Percentiles rank a stretch among this genome's conserved stretches.
Evolutionary conservation across 2,888 invertebrate genomes (phyloP).

Genomic region (Xestia rhomboidea): DNA sequence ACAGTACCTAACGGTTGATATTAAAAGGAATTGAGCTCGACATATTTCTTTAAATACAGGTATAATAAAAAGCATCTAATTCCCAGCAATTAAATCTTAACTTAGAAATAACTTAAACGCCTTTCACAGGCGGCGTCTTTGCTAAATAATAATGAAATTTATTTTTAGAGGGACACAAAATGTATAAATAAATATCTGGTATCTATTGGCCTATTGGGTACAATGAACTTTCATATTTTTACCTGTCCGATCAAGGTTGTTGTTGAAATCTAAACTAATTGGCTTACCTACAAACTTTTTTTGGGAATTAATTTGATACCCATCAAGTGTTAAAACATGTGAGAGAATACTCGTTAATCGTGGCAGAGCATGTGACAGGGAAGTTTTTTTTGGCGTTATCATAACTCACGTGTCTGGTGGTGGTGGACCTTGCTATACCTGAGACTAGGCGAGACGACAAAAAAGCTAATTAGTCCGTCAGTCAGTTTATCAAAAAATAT

Average conservation of each 20-base stretch:
- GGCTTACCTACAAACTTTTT: not conserved
- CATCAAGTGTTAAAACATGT: not conserved
- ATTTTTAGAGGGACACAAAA: not conserved
- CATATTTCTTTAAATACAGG: not conserved
- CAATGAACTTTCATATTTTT: not conserved
- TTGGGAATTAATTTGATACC: not conserved
- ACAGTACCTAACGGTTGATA: not conserved
- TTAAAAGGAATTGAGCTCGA: not conserved
- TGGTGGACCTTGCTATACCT: not conserved
- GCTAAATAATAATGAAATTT: not conserved
- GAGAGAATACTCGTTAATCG: not conserved
- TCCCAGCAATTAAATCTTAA: not conserved
- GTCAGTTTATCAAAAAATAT: no score
- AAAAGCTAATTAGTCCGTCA: no score
- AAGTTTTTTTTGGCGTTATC: not conserved
- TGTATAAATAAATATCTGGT: not conserved
- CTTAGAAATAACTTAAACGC: not conserved
- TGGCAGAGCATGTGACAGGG: not conserved
- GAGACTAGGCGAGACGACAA: no score
- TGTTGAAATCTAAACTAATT: conserved; percentile 18
- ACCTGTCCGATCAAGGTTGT: not conserved
- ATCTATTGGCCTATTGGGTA: not conserved
- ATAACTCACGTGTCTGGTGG: not conserved
- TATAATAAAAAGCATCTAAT: not conserved
- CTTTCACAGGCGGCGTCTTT: not conserved